Evolutionary conservation across 2,113 vertebrate genomes (phyloP), one percentile per base, ranked within the genome.

Genomic region (Festucalex cinctus): DNA sequence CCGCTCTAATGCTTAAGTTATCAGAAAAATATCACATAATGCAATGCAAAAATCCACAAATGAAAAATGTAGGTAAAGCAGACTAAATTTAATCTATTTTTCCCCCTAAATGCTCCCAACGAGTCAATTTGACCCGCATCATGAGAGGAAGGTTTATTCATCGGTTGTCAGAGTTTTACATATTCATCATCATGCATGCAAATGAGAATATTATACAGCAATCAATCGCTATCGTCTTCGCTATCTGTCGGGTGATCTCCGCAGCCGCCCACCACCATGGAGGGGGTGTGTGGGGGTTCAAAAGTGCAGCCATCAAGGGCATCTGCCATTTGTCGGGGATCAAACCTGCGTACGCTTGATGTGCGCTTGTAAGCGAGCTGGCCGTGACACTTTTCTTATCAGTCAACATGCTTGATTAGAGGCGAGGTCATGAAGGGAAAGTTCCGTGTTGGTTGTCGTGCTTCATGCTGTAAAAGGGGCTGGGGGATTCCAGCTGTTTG

Each of bases 351-450:
- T 22, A 54, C 51, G 51, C 22, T 54, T 24, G 35, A 60, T 60
- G 19, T 37, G 62, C 71, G 76, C 54, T 37, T 77, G 79, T 88
- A 76, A 66, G 51, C 0, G 39, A 75, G 73, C 56, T 13, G 17
- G 66, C 63, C 68, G 69, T 75, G 59, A 78, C 73, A 66, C 69
- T 74, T 83, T 80, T 75, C 81, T 83, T 83, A 83, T 85, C 83
- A 70, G 74, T 68, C 37, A 19, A 71, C 80, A 75, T 41, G 16
- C 61, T 37, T 71, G 85, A 89, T 87, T 82, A 87, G 67, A 75
- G 79, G 62, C 56, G 67, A 86, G 84, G 72, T 85, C 85, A 88
- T 85, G 83, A 84, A 60, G 78, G 53, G 65, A 77, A 57, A 66
- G 60, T 58, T 71, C 65, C 53, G 49, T 60, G 54, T 79, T 77